Conservation (phyloP, 2,797 vertebrate species). For the Parambassis ranga region DNA sequence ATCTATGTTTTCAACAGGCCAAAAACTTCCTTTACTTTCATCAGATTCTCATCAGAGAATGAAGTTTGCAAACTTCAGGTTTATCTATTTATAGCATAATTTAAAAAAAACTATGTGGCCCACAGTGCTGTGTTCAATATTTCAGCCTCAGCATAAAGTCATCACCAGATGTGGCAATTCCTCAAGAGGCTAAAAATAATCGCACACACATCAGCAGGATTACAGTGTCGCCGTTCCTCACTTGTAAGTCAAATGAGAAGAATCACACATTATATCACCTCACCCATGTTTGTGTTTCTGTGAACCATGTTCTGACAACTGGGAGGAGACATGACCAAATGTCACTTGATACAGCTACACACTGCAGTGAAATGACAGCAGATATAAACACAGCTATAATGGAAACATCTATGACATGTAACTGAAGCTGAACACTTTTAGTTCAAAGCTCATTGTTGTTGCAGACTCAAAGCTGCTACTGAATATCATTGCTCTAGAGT, state of each 20-base stretch:
- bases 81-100: too few relatives aligned
- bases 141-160: slow-evolving; percentile 7
- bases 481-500: slow-evolving; percentile 24
- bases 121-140: too few relatives aligned
- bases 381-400: background rate
- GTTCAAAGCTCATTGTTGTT: slow-evolving; percentile 16
- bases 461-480: background rate
- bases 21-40: slow-evolving; percentile 4
- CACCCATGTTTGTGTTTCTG: slow-evolving; percentile 4
- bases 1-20: slow-evolving; percentile 5
- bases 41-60: background rate
- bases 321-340: slow-evolving; percentile 38
- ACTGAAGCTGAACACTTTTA: slow-evolving; percentile 8
- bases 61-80: too few relatives aligned
- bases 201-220: slow-evolving; percentile 40
- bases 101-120: too few relatives aligned
- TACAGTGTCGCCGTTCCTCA: slow-evolving; percentile 14
- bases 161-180: slow-evolving; percentile 1
- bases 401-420: background rate
- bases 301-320: slow-evolving; percentile 32
- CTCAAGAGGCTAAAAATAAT: slow-evolving; percentile 27
- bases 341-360: background rate
- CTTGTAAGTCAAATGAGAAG: slow-evolving; percentile 7
- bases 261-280: slow-evolving; percentile 13
- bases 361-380: slow-evolving; percentile 13